Conservation (phyloP, 2,797 vertebrate genomes). For the Myripristis jacobus region DNA sequence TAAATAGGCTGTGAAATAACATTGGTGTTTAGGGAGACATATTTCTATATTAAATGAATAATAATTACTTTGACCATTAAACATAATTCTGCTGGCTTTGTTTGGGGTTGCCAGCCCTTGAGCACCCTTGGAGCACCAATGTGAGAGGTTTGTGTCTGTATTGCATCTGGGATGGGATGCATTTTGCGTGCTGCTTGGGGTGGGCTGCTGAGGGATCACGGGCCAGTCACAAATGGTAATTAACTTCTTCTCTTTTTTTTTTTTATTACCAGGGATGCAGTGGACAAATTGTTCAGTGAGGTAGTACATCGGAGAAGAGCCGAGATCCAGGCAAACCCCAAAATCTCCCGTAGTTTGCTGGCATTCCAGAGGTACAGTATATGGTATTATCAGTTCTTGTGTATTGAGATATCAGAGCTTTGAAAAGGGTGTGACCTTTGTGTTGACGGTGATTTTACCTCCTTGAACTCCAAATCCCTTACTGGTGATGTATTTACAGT, state of each 20-base stretch:
- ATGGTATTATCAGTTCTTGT: not conserved
- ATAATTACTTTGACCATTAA: too few relatives aligned
- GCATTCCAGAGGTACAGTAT: slow-evolving; percentile 87
- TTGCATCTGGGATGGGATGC: too few relatives aligned
- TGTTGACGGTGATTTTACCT: not conserved
- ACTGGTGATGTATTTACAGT: not conserved
- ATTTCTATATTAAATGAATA: too few relatives aligned
- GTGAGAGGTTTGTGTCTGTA: too few relatives aligned
- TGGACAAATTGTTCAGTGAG: slow-evolving; percentile 90
- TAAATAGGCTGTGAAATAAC: too few relatives aligned
- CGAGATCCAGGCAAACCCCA: slow-evolving; percentile 86
- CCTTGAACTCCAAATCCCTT: not conserved
- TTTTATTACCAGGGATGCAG: slow-evolving; percentile 88
- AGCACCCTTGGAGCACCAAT: too few relatives aligned
- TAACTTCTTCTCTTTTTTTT: not conserved
- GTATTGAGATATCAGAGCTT: not conserved
- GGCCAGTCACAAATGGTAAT: not conserved
- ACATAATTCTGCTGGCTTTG: too few relatives aligned
- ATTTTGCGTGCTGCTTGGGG: too few relatives aligned
- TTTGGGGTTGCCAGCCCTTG: too few relatives aligned
- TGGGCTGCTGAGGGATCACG: too few relatives aligned
- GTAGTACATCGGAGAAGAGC: slow-evolving; percentile 84
- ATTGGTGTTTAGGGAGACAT: too few relatives aligned
- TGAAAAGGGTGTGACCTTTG: not conserved
- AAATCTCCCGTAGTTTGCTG: slow-evolving; percentile 83